A percentile compares a stretch with the other conserved stretches of the same genome.
Evolutionary conservation across 1,140 invertebrate genomes (phyloP).

Genomic region (Drosophila tropicalis): DNA sequence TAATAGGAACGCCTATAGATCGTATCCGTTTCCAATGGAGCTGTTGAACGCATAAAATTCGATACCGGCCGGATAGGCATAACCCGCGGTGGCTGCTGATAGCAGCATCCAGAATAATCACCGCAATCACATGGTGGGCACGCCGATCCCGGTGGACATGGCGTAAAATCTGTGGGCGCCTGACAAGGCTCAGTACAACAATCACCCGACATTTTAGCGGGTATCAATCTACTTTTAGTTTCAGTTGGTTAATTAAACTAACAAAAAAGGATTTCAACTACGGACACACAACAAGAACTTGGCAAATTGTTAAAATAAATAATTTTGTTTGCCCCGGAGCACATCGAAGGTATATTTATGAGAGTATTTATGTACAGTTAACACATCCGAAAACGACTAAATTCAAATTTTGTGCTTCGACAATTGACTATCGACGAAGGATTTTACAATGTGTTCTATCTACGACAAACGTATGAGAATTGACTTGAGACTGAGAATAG

Average conservation of each 20-base stretch:
- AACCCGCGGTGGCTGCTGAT: slow-evolving; percentile 85
- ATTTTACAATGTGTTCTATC: slow-evolving; percentile 49
- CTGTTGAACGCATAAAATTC: slow-evolving; percentile 84
- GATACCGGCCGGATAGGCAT: slow-evolving; percentile 85
- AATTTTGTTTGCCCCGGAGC: slow-evolving; percentile 65
- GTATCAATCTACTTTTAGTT: not conserved
- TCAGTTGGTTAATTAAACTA: not conserved
- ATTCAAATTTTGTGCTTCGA: slow-evolving; percentile 60
- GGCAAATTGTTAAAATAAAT: slow-evolving; percentile 49
- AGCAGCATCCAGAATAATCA: slow-evolving; percentile 83
- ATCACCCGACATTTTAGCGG: slow-evolving; percentile 46
- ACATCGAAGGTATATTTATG: slow-evolving; percentile 9
- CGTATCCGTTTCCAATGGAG: slow-evolving; percentile 85
- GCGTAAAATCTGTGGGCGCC: slow-evolving; percentile 57
- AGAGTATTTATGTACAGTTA: slow-evolving; percentile 42
- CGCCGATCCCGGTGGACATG: slow-evolving; percentile 53
- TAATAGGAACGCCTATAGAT: slow-evolving; percentile 86
- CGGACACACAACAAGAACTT: slow-evolving; percentile 8
- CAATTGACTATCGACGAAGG: slow-evolving; percentile 54
- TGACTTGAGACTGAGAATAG: slow-evolving; percentile 15
- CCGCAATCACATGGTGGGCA: slow-evolving; percentile 73
- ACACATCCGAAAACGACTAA: slow-evolving; percentile 60
- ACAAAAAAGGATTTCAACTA: not conserved
- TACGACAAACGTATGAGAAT: slow-evolving; percentile 9
- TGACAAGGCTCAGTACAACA: slow-evolving; percentile 59